phyloP scores from a whole-genome alignment of 1,140 invertebrate species.

The Halictus rubicundus region DNA sequence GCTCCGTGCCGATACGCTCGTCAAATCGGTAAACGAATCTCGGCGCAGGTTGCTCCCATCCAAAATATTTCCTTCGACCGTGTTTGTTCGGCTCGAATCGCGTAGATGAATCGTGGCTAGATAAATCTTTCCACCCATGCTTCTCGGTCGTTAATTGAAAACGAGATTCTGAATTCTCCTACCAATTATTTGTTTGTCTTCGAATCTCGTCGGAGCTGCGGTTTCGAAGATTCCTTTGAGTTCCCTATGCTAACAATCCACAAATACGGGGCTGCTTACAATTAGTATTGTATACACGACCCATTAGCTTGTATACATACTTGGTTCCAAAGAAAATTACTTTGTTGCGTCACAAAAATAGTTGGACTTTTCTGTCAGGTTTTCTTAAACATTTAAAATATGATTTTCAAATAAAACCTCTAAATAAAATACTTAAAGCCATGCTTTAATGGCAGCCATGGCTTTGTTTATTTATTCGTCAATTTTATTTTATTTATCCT shows the following conservation, averaged over 20 bases:
- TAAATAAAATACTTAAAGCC: too few relatives aligned
- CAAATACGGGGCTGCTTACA: too few relatives aligned
- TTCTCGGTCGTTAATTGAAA: neutral
- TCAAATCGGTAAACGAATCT: slow-evolving; percentile 37
- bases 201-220: neutral
- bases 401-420: too few relatives aligned
- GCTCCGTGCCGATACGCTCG: neutral
- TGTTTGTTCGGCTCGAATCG: neutral
- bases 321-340: too few relatives aligned
- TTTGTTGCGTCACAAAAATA: too few relatives aligned
- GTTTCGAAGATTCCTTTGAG: neutral
- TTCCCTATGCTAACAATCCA: neutral
- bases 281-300: too few relatives aligned
- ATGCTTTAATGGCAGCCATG: too few relatives aligned
- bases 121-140: neutral
- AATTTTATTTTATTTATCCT: too few relatives aligned
- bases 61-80: neutral
- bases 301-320: too few relatives aligned
- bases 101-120: neutral
- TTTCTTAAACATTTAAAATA: too few relatives aligned
- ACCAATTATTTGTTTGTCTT: neutral
- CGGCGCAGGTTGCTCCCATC: neutral
- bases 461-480: too few relatives aligned
- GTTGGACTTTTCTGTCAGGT: too few relatives aligned
- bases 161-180: neutral